phyloP scores from a whole-genome alignment of 2,888 invertebrate species.

The Hylaea fasciaria region DNA sequence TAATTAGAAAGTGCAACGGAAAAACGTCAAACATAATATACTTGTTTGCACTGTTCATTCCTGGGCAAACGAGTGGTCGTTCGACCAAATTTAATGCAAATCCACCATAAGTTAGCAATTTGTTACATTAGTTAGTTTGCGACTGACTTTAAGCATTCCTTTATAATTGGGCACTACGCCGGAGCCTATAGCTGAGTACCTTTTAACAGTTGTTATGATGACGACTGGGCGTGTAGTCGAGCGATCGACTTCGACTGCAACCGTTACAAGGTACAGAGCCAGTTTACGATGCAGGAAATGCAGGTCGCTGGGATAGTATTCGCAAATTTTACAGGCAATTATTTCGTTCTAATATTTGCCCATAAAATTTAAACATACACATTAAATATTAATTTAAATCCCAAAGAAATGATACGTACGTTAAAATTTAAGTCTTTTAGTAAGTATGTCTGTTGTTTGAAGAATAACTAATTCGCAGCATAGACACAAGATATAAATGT shows the following conservation, averaged over 20 bases:
- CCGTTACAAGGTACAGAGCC: conserved; percentile 54
- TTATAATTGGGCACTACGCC: conserved; percentile 42
- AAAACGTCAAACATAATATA: too few relatives aligned
- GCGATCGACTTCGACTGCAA: conserved; percentile 31
- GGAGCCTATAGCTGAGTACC: conserved; percentile 44
- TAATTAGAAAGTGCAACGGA: too few relatives aligned
- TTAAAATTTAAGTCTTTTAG: conserved; percentile 47
- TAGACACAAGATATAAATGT: neutral
- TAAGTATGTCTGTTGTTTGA: conserved; percentile 39
- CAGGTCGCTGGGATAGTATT: conserved; percentile 47
- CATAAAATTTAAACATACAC: conserved; percentile 37
- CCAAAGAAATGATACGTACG: conserved; percentile 42
- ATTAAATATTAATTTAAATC: conserved; percentile 40
- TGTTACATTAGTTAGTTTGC: too few relatives aligned
- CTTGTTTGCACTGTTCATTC: too few relatives aligned
- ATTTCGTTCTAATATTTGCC: conserved; percentile 37
- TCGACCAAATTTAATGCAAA: too few relatives aligned
- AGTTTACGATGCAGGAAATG: conserved; percentile 42
- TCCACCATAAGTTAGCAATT: neutral
- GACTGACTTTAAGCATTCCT: conserved; percentile 34
- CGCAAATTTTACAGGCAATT: conserved; percentile 40
- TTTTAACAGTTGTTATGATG: conserved; percentile 44
- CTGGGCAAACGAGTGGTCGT: too few relatives aligned
- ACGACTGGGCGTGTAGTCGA: neutral
- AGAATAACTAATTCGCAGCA: conserved; percentile 29